These are phyloP conservation scores for Papio anubis DNA, from an alignment of 2,113 vertebrate species.

Conservation along the genomic window DNA sequence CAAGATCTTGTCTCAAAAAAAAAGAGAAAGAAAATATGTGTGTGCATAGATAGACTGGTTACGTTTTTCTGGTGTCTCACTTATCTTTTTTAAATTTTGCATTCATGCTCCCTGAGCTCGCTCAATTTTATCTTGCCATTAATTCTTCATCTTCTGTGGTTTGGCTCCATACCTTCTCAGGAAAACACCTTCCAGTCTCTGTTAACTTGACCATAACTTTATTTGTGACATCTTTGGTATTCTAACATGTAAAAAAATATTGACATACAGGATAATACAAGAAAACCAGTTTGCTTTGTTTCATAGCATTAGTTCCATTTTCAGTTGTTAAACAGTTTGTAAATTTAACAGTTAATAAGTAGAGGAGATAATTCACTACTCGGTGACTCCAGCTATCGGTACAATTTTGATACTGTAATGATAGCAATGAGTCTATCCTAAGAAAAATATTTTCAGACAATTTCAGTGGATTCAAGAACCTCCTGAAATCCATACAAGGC, in stretches of 20 bases:
- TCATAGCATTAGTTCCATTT: not conserved
- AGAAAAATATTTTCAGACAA: not conserved
- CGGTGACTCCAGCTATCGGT: not conserved
- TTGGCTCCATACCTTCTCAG: not conserved
- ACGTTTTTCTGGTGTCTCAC: not conserved
- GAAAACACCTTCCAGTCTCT: constrained; percentile 6
- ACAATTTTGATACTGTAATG: not conserved
- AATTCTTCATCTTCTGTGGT: not conserved
- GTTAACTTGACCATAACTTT: not conserved
- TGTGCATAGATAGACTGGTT: not conserved
- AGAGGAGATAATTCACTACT: not conserved
- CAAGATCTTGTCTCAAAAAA: too few relatives aligned
- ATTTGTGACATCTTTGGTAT: not conserved
- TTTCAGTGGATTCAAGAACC: not conserved
- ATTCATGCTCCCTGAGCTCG: not conserved
- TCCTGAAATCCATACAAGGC: not conserved
- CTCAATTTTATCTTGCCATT: not conserved
- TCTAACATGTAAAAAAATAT: not conserved
- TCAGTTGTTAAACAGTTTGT: constrained; percentile 5
- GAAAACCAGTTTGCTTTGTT: not conserved
- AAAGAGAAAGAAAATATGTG: not conserved
- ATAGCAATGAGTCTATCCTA: not conserved
- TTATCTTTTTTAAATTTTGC: not conserved
- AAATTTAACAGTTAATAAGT: not conserved
- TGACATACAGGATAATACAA: not conserved